A percentile compares a stretch with the other conserved stretches of the same genome.
Conservation (phyloP, 2,113 vertebrate species). For the Emydura subglobosa region DNA sequence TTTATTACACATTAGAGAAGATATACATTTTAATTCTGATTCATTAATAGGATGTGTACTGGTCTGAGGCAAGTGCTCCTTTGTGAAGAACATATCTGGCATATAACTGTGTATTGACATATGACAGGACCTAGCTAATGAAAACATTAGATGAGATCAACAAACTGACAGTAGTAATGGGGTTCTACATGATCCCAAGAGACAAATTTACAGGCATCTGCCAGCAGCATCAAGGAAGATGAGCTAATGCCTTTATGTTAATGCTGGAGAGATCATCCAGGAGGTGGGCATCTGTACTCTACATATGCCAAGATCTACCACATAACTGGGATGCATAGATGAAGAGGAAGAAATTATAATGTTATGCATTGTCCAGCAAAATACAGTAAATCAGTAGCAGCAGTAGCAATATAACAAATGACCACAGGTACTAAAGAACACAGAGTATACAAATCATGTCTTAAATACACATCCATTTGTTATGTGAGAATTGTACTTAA, state of each 20-base stretch:
- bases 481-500: not conserved
- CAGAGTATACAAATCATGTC: not conserved
- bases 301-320: not conserved
- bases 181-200: not conserved
- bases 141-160: not conserved
- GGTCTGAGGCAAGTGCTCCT: not conserved
- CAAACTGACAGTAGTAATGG: not conserved
- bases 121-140: not conserved
- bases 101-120: not conserved
- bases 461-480: not conserved
- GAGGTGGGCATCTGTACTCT: not conserved
- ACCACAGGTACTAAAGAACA: fast-evolving
- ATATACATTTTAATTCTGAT: conserved; percentile 40
- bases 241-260: not conserved
- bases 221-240: not conserved
- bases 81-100: not conserved
- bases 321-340: not conserved
- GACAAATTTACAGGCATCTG: not conserved
- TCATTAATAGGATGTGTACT: not conserved
- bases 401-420: not conserved
- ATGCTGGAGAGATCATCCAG: not conserved
- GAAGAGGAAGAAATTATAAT: not conserved
- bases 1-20: conserved; percentile 29
- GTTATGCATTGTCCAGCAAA: fast-evolving
- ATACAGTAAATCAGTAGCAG: not conserved